These are phyloP conservation scores for Agelas oroides DNA, from an alignment of 37 sponge, comb jelly and placozoan genomes.

Conservation along the genomic window DNA sequence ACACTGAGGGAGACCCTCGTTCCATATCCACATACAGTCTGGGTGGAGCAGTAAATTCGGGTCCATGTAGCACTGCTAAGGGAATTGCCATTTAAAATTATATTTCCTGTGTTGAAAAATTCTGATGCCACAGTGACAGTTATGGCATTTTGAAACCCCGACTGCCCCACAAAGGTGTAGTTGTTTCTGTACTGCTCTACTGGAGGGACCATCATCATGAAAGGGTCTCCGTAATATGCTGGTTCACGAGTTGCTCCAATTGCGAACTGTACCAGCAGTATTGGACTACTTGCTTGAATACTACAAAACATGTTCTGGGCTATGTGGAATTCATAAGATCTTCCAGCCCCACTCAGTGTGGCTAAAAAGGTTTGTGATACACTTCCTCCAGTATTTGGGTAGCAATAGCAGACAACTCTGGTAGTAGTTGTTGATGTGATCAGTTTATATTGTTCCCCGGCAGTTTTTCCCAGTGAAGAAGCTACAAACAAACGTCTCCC, in stretches of 20 bases:
- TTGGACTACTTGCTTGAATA: conserved; percentile 26
- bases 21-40: conserved; percentile 24
- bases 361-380: no score
- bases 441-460: no score
- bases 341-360: not conserved
- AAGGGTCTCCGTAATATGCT: conserved; percentile 41
- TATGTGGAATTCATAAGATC: conserved; percentile 8
- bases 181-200: conserved; percentile 37
- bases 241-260: conserved; percentile 28
- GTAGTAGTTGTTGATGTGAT: no score
- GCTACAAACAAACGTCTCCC: conserved; percentile 39
- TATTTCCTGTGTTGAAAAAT: conserved; percentile 3
- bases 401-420: no score
- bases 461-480: not conserved
- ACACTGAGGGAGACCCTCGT: not conserved
- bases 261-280: conserved; percentile 52
- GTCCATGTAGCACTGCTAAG: not conserved
- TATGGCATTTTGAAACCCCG: not conserved
- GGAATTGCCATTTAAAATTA: not conserved
- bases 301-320: conserved; percentile 24
- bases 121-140: conserved; percentile 14
- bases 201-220: conserved; percentile 54
- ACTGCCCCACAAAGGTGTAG: not conserved
- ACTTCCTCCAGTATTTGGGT: not conserved
- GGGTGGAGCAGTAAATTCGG: conserved; percentile 12